Percentiles rank a stretch among this genome's conserved stretches.
phyloP scores from a whole-genome alignment of 2,113 vertebrate species.

The Damaliscus lunatus region DNA sequence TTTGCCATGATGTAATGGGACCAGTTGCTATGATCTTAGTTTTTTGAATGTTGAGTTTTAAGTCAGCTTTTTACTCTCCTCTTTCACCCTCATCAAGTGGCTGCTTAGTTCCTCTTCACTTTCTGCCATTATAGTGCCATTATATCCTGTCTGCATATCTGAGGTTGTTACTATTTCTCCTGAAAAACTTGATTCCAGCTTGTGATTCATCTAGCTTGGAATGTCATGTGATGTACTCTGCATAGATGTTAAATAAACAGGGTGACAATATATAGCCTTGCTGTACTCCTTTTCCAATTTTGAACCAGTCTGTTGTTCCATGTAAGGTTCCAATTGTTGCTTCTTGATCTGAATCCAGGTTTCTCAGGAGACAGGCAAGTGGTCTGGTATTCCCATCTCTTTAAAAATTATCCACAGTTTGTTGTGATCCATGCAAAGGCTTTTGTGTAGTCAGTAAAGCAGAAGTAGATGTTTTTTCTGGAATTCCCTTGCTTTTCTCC shows the following conservation, averaged over 20 bases:
- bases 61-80: not conserved
- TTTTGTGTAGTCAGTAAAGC: not conserved
- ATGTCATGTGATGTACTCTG: not conserved
- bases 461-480: not conserved
- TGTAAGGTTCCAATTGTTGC: not conserved
- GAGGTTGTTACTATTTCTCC: not conserved
- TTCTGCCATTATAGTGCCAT: not conserved
- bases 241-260: not conserved
- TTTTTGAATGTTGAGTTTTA: not conserved
- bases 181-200: not conserved
- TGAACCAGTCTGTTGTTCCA: not conserved
- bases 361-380: not conserved
- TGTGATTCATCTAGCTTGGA: not conserved
- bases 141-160: not conserved
- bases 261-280: not conserved
- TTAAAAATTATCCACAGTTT: not conserved
- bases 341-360: not conserved
- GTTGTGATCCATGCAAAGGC: not conserved
- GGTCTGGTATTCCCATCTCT: not conserved
- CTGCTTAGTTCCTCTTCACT: not conserved
- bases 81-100: not conserved
- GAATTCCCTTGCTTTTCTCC: not conserved
- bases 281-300: not conserved
- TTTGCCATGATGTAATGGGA: not conserved
- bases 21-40: not conserved